These are phyloP conservation scores for Passer domesticus DNA, from an alignment of 2,113 vertebrate genomes.

Conservation along the genomic window DNA sequence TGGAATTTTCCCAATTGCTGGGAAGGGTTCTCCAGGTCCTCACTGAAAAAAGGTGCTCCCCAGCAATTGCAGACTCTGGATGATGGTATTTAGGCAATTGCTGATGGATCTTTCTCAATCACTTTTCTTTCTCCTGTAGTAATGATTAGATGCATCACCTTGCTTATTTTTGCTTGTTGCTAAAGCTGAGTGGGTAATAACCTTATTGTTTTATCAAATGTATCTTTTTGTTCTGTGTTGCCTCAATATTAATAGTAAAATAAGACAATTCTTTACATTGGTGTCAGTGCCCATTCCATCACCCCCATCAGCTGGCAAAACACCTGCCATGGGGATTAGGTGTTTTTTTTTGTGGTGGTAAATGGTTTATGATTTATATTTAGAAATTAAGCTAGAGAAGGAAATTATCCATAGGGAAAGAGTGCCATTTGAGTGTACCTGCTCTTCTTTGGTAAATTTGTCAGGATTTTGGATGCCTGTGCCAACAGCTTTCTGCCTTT, in stretches of 20 bases:
- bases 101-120: background rate
- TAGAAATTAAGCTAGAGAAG: background rate
- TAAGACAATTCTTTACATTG: background rate
- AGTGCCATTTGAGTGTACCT: background rate
- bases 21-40: background rate
- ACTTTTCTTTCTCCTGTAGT: background rate
- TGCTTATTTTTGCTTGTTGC: background rate
- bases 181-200: background rate
- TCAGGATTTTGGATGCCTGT: background rate
- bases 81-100: background rate
- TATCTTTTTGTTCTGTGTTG: background rate
- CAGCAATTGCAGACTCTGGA: background rate
- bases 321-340: fast-evolving
- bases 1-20: background rate
- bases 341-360: background rate
- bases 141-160: background rate
- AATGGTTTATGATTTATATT: background rate
- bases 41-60: background rate
- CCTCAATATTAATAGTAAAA: background rate
- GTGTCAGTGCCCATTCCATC: background rate
- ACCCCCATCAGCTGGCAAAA: background rate
- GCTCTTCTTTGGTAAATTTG: background rate
- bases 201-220: background rate
- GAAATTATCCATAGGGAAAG: background rate
- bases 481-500: background rate